phyloP scores from a whole-genome alignment of 2,797 vertebrate species.

The Tolypeutes matacus region DNA sequence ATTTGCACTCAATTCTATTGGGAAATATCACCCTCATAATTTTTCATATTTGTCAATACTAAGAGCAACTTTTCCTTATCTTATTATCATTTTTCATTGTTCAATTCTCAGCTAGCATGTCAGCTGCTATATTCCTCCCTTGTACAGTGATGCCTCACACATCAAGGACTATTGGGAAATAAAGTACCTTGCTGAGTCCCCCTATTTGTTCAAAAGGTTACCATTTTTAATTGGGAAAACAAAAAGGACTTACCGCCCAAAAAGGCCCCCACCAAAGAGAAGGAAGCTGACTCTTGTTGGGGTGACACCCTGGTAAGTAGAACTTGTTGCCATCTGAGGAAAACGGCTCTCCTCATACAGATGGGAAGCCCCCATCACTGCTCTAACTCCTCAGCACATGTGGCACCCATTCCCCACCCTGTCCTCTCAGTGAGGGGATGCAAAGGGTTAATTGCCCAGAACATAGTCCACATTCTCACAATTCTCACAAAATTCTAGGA shows the following conservation, averaged over 20 bases:
- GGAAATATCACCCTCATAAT: neutral
- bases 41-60: neutral
- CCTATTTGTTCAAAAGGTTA: neutral
- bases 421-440: neutral
- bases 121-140: neutral
- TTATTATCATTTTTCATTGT: fast-evolving
- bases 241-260: neutral
- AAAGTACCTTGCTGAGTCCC: neutral
- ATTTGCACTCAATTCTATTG: neutral
- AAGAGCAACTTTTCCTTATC: neutral
- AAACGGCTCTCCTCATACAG: neutral
- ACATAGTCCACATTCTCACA: neutral
- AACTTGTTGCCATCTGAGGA: neutral
- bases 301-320: neutral
- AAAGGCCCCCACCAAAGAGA: neutral
- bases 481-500: neutral
- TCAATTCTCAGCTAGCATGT: neutral
- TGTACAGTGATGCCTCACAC: fast-evolving
- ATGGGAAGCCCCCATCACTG: neutral
- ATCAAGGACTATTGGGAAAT: too few species aligned
- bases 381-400: fast-evolving
- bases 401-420: neutral
- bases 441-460: neutral
- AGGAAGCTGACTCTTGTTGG: neutral
- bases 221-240: neutral